phyloP scores from a whole-genome alignment of 2,113 vertebrate genomes.

The Acinonyx jubatus region DNA sequence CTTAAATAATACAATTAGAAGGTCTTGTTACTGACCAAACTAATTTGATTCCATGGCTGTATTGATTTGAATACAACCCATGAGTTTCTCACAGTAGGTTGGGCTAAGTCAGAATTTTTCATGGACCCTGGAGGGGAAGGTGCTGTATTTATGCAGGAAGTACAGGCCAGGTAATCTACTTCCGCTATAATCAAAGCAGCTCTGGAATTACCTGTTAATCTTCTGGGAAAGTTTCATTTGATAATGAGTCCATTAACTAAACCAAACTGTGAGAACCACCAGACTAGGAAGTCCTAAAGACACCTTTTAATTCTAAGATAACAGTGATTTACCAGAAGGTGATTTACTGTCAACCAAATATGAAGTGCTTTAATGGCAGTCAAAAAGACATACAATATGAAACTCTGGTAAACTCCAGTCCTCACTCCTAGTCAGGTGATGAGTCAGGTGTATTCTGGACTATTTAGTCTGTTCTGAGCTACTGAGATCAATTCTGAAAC shows the following conservation, averaged over 20 bases:
- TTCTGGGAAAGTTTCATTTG: not conserved
- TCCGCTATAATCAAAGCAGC: not conserved
- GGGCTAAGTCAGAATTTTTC: not conserved
- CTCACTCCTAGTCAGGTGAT: not conserved
- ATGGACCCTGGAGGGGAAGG: not conserved
- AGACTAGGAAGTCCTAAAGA: not conserved
- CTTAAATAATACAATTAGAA: slow-evolving; percentile 5
- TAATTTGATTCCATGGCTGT: not conserved
- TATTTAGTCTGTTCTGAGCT: not conserved
- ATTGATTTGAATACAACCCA: not conserved
- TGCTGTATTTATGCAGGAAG: not conserved
- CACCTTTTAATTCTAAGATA: not conserved
- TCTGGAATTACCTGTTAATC: not conserved
- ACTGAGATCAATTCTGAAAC: not conserved
- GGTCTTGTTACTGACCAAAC: not conserved
- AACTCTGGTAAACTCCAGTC: not conserved
- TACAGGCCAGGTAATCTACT: not conserved
- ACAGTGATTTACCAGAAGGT: not conserved
- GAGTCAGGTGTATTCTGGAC: not conserved
- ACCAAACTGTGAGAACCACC: not conserved
- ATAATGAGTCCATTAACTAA: not conserved
- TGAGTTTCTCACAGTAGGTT: not conserved
- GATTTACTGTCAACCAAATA: not conserved
- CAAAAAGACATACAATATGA: not conserved
- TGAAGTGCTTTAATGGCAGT: not conserved